Conservation (phyloP, 2,113 vertebrate genomes). For the Poecile atricapillus region DNA sequence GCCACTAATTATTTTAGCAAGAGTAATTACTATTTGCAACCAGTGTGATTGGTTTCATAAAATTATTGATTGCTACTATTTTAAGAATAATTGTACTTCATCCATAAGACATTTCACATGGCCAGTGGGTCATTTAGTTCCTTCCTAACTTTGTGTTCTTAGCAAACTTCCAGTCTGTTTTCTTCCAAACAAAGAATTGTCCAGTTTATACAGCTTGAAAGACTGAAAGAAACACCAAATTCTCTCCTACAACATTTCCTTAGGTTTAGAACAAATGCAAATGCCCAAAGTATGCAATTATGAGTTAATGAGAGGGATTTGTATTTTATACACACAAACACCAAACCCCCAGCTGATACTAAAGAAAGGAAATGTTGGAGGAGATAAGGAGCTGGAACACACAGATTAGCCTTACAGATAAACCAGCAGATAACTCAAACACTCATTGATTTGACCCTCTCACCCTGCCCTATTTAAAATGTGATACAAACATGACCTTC, state of each 20-base stretch:
- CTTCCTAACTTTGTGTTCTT: not conserved
- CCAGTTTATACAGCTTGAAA: not conserved
- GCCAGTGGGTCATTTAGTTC: not conserved
- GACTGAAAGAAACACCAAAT: not conserved
- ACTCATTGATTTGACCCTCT: not conserved
- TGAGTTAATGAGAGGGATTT: not conserved
- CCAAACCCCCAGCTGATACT: not conserved
- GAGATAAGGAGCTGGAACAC: not conserved
- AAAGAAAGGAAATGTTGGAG: not conserved
- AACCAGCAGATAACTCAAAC: not conserved
- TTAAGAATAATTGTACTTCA: not conserved
- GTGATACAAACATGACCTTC: not conserved
- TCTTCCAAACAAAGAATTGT: not conserved
- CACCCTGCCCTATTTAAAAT: not conserved
- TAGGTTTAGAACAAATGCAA: not conserved
- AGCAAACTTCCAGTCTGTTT: not conserved
- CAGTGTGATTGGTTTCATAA: not conserved
- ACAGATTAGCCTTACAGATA: not conserved
- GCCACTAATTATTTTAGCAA: conserved; percentile 8
- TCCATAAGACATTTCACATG: not conserved
- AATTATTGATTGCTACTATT: not conserved
- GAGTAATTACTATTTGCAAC: not conserved
- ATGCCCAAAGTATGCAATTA: not conserved
- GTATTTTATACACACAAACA: not conserved
- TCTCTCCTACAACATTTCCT: not conserved